A percentile compares a stretch with the other conserved stretches of the same genome.
phyloP scores from a whole-genome alignment of 2,113 vertebrate genomes.

The Centropristis striata region DNA sequence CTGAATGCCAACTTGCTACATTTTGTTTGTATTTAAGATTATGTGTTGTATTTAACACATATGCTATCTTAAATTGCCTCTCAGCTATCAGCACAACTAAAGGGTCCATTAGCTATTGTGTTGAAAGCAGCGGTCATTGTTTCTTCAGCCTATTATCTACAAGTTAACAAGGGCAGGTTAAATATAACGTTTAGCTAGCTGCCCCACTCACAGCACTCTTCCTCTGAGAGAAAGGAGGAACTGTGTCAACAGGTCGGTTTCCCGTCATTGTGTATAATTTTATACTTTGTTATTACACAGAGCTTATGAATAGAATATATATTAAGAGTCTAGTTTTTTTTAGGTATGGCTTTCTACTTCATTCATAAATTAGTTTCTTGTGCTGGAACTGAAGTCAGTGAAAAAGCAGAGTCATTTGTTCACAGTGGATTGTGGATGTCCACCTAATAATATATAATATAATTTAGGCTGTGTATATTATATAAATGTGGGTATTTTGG shows the following conservation, averaged over 20 bases:
- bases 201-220: conserved; percentile 45
- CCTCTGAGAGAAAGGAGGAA: conserved; percentile 74
- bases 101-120: background rate
- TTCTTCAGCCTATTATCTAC: conserved; percentile 5
- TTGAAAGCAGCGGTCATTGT: conserved; percentile 25
- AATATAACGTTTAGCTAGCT: conserved; percentile 44
- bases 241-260: conserved; percentile 65
- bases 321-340: background rate
- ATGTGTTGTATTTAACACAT: background rate
- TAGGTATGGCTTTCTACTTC: background rate
- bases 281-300: conserved; percentile 1
- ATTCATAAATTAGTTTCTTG: background rate
- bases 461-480: background rate
- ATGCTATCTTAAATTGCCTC: background rate
- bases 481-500: background rate
- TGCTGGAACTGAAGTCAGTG: background rate
- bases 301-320: background rate
- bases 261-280: conserved; percentile 49
- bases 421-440: too few relatives aligned
- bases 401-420: background rate
- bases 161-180: conserved; percentile 38
- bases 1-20: background rate
- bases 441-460: background rate
- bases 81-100: background rate
- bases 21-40: conserved; percentile 9